Evolutionary conservation across 2,888 invertebrate genomes (phyloP).

Genomic region (Neoascia interrupta): DNA sequence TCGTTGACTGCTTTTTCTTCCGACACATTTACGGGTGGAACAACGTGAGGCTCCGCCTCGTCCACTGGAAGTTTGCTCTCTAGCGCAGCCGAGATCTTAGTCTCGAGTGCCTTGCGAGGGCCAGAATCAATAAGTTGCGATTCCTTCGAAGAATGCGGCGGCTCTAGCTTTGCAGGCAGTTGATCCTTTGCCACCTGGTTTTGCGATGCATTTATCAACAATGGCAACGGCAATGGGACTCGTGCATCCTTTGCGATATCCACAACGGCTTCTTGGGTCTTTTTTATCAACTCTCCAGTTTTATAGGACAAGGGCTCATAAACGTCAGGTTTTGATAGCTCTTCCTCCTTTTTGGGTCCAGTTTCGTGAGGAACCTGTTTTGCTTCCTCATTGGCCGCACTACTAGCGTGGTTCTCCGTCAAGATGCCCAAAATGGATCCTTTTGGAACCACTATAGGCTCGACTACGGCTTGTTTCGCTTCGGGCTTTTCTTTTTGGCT

Average conservation of each 20-base stretch:
- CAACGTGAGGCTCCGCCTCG: conserved; percentile 11
- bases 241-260: conserved; percentile 56
- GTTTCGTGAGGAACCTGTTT: no score
- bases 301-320: conserved; percentile 77
- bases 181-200: conserved; percentile 62
- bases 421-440: conserved; percentile 74
- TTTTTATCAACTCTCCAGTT: conserved; percentile 73
- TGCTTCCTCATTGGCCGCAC: conserved; percentile 22
- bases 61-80: conserved; percentile 50
- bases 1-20: conserved; percentile 14
- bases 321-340: no score
- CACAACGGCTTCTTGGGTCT: conserved; percentile 34
- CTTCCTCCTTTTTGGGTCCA: no score
- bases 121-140: conserved; percentile 18
- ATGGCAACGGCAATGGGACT: conserved; percentile 75
- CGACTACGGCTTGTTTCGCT: background rate
- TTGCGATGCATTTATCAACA: conserved; percentile 74
- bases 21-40: background rate
- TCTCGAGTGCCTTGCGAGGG: background rate
- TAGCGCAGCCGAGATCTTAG: background rate
- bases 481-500: conserved; percentile 70
- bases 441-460: conserved; percentile 19
- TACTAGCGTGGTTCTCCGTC: conserved; percentile 71
- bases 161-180: background rate
- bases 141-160: conserved; percentile 26